These are phyloP conservation scores for Scophthalmus maximus DNA, from an alignment of 2,113 vertebrate genomes.

Conservation along the genomic window DNA sequence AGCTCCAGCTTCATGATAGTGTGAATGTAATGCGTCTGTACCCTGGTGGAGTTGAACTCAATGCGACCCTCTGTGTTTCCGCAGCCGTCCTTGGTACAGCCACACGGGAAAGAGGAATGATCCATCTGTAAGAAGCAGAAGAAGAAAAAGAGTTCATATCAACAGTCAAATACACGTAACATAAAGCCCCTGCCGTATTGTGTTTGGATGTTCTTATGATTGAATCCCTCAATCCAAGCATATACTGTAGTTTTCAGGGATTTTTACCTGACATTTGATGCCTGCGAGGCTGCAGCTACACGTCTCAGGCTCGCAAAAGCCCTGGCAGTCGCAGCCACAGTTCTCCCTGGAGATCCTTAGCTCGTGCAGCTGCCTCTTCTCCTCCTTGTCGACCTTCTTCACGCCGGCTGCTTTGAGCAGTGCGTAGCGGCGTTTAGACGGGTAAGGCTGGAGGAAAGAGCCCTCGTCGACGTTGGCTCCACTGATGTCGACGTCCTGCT, in stretches of 20 bases:
- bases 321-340: slow-evolving; percentile 92
- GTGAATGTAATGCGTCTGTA: slow-evolving; percentile 96
- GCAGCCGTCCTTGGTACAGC: slow-evolving; percentile 93
- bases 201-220: neutral
- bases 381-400: slow-evolving; percentile 94
- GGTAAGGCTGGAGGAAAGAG: slow-evolving; percentile 91
- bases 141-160: slow-evolving; percentile 9
- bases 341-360: slow-evolving; percentile 92
- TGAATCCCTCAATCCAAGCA: neutral
- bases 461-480: slow-evolving; percentile 84
- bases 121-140: slow-evolving; percentile 87
- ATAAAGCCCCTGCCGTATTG: neutral
- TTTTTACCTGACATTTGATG: slow-evolving; percentile 95
- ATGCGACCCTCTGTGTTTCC: slow-evolving; percentile 92
- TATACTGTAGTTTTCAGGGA: neutral
- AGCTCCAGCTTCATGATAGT: slow-evolving; percentile 96
- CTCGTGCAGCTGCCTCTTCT: slow-evolving; percentile 92
- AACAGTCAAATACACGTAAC: neutral
- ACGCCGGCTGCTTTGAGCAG: slow-evolving; percentile 91
- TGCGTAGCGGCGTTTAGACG: slow-evolving; percentile 87
- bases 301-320: slow-evolving; percentile 94
- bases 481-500: slow-evolving; percentile 86
- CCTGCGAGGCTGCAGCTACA: slow-evolving; percentile 94
- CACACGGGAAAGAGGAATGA: slow-evolving; percentile 95
- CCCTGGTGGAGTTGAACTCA: slow-evolving; percentile 93